Base-by-base conservation (phyloP, 2,113 vertebrate species). In the Thomomys bottae region DNA sequence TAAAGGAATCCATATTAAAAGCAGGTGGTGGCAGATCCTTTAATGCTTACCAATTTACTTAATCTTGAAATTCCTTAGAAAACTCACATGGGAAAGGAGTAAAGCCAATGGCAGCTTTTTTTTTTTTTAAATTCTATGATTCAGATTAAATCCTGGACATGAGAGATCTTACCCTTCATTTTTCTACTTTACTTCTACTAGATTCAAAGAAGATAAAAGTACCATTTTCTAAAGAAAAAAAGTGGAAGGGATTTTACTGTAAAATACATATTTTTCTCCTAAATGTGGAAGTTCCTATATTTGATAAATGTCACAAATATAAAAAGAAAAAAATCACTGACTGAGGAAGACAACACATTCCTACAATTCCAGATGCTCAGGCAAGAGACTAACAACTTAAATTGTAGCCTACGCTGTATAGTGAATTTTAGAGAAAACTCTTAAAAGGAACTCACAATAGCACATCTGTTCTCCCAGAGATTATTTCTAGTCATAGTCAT, bases 111-210 rank as follows among this genome's bases (percentile, higher is more conserved):
- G 23, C 24, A 8, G 23, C 8, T 92, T 36, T 57, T 12, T 23
- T 84, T 64, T 92, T 61, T 73, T n/a, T 36, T 70, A 34, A 57
- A 49, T 72, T 83, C 23, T 71, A 80, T 40, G 18, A 89, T 66
- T 83, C 54, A 85, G 49, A 54, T 54, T 54, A 15, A 17, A 17
- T 18, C 49, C 49, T 54, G 15, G 49, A 66, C 64, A 66, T 32
- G 18, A 66, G 64, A 64, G 8, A 64, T 30, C 28, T 26, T 30
- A 28, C 0, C 63, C 8, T 72, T 61, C 57, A 72, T 59, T 34
- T 73, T 92, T 18, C 26, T n/a, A n/a, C n/a, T n/a, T n/a, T 67
- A 59, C 12, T 11, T 54, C 40, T 49, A 8, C 1, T 87, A 2
- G 26, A 61, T 68, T 81, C 77, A 36, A 89, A 80, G 6, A 30